phyloP scores from a whole-genome alignment of 2,797 vertebrate genomes.

The Sebastolobus altivelis region DNA sequence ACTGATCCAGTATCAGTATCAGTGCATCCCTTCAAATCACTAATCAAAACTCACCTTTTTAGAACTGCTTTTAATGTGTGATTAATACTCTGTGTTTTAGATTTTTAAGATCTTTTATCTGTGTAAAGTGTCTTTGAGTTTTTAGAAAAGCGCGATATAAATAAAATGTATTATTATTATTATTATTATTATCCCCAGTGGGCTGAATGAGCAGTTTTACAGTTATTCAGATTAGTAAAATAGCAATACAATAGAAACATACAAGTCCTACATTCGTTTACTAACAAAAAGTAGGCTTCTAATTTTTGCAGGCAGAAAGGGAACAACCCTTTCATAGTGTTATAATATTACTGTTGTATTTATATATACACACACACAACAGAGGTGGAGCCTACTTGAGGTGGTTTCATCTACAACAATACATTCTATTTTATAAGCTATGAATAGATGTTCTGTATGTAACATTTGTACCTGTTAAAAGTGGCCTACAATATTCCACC shows the following conservation, averaged over 20 bases:
- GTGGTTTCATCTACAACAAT: background rate
- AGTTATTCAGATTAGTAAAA: background rate
- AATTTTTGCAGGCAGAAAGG: background rate
- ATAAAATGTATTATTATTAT: too few species aligned
- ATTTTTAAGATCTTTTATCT: too few species aligned
- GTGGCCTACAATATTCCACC: too few species aligned
- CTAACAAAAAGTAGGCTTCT: background rate
- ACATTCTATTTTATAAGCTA: background rate
- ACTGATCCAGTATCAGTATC: too few species aligned
- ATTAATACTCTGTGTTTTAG: too few species aligned
- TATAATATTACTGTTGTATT: background rate
- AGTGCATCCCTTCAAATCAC: too few species aligned
- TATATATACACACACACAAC: background rate
- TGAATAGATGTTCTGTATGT: background rate
- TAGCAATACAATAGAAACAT: background rate
- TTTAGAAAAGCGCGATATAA: too few species aligned
- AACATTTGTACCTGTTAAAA: background rate
- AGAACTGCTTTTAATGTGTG: too few species aligned
- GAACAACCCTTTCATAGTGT: too few species aligned
- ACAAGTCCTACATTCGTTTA: background rate
- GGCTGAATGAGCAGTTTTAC: background rate
- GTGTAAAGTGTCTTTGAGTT: too few species aligned
- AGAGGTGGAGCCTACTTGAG: background rate
- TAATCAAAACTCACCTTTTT: too few species aligned
- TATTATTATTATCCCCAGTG: too few species aligned